Percentiles rank a stretch among this genome's conserved stretches.
Evolutionary conservation across 2,113 vertebrate genomes (phyloP).

Genomic region (Campylomormyrus tamandua): DNA sequence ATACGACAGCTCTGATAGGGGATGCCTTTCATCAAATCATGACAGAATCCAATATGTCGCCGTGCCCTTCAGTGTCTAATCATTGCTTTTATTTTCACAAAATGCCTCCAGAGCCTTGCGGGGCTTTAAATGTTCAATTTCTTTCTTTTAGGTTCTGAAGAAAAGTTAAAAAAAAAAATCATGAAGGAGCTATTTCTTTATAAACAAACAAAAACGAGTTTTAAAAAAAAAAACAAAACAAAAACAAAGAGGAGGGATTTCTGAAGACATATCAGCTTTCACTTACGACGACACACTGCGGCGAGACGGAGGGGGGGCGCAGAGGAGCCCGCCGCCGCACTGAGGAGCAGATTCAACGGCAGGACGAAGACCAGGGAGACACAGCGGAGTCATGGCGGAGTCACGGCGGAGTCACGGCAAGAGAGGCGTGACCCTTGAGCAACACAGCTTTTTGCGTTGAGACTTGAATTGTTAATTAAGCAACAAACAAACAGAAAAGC

Average conservation of each 20-base stretch:
- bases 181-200: constrained; percentile 61
- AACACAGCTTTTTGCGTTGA: constrained; percentile 64
- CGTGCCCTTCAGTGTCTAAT: not conserved
- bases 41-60: constrained; percentile 7
- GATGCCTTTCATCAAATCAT: constrained; percentile 12
- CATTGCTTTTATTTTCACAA: constrained; percentile 17
- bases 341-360: constrained; percentile 42
- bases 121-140: constrained; percentile 3
- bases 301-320: constrained; percentile 32
- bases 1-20: constrained; percentile 11
- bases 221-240: constrained; percentile 49
- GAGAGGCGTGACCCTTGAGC: constrained; percentile 53
- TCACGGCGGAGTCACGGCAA: constrained; percentile 29
- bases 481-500: constrained; percentile 67
- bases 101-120: constrained; percentile 3
- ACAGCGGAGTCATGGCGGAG: constrained; percentile 22
- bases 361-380: constrained; percentile 35
- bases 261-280: constrained; percentile 73
- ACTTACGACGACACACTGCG: constrained; percentile 54
- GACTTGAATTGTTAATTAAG: constrained; percentile 70
- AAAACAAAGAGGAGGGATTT: constrained; percentile 49
- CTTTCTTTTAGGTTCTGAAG: constrained; percentile 55
- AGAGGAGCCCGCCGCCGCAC: constrained; percentile 38
- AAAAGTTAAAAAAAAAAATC: constrained; percentile 59
- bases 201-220: constrained; percentile 52